Conservation (phyloP, 2,888 invertebrate genomes). For the Cryptocephalus primarius region DNA sequence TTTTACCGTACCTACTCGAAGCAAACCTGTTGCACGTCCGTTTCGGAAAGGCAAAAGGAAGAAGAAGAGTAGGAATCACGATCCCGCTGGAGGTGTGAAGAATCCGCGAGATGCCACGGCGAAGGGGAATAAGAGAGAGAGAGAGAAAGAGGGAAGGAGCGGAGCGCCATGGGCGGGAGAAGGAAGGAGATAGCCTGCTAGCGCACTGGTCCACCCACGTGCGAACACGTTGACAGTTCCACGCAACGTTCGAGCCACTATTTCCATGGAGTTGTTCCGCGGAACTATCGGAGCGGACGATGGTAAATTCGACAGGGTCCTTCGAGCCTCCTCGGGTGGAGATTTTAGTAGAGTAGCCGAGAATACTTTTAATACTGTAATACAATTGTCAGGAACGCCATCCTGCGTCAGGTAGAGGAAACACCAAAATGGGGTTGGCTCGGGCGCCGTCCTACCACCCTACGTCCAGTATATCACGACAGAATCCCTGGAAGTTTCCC, state of each 20-base stretch:
- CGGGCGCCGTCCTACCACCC: too few relatives aligned
- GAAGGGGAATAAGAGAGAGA: slow-evolving; percentile 3
- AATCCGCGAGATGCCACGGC: slow-evolving; percentile 17
- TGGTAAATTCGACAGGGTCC: background rate
- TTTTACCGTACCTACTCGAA: too few relatives aligned
- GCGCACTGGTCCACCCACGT: slow-evolving; percentile 38
- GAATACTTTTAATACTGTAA: too few relatives aligned
- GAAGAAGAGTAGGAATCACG: slow-evolving; percentile 8
- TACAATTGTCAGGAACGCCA: too few relatives aligned
- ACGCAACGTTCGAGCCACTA: slow-evolving; percentile 31
- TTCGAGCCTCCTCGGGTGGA: too few relatives aligned
- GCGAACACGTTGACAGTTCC: slow-evolving; percentile 32
- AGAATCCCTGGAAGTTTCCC: too few relatives aligned
- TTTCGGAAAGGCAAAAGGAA: too few relatives aligned
- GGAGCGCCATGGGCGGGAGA: slow-evolving; percentile 6
- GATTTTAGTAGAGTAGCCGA: too few relatives aligned
- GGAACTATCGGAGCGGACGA: slow-evolving; percentile 8
- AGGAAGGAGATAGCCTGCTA: slow-evolving; percentile 18
- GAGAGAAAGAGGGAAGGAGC: slow-evolving; percentile 3
- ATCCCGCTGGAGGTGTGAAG: slow-evolving; percentile 29
- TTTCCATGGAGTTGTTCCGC: slow-evolving; percentile 30
- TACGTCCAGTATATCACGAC: too few relatives aligned
- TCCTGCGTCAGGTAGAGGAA: too few relatives aligned
- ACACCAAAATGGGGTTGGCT: too few relatives aligned
- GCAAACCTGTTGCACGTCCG: slow-evolving; percentile 4